Base-by-base conservation (phyloP, 1,140 invertebrate genomes). In the Panagrolaimus sp. region DNA sequence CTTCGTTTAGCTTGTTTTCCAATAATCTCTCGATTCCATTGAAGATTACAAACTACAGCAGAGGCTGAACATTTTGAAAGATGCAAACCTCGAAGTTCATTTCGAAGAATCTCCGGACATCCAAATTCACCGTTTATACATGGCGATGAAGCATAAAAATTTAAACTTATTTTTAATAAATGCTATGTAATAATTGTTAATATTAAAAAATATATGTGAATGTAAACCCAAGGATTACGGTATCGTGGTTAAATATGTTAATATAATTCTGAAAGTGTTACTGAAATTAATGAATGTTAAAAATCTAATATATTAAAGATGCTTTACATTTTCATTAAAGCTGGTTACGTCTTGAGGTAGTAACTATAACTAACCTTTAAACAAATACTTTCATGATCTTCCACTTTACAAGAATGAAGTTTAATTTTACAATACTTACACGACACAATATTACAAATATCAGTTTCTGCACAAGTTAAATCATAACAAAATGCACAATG, bases 341-440 rank as follows among this genome's bases (percentile, higher is more conserved):
- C n/a, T n/a, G n/a, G n/a, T 52, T 5, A 9, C 48, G 21, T n/a
- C 28, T n/a, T 21, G 21, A 24, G 28, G 14, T 12, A 14, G 2
- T 10, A 68, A 69, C 24, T n/a, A n/a, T 26, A 0, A 28, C 32
- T 43, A 21, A 69, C 68, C 58, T 32, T 64, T 44, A n/a, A 24
- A 64, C 68, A 69, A 38, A 69, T 69, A 6, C n/a, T 9, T 8
- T 21, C 17, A 69, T 69, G 68, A 17, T 69, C 68, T 21, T 65
- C 68, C 21, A 69, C 12, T 21, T 69, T 69, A 32, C 68, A 69
- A 24, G 24, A 6, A 28, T 69, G 68, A 15, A 69, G 44, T n/a
- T 32, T 63, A 6, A 64, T 43, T 12, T 26, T 15, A 28, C 68
- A 69, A 26, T 55, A 66, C 1, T 69, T 64, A 46, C 68, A 69